These are phyloP conservation scores for Heliconius hortense DNA, from an alignment of 2,888 invertebrate species.

Conservation along the genomic window DNA sequence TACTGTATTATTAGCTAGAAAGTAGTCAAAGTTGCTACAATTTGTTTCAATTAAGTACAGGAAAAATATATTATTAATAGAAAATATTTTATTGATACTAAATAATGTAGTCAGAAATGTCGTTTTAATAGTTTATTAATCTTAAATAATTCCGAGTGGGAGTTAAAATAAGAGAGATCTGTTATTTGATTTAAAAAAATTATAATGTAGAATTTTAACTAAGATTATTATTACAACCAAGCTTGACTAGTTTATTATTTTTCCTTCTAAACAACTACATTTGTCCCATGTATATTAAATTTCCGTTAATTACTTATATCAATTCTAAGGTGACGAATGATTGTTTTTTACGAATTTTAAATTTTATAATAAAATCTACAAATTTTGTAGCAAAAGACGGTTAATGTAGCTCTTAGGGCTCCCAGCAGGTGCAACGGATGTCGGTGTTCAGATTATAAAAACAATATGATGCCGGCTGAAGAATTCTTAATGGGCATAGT, in stretches of 20 bases:
- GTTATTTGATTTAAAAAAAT: background rate
- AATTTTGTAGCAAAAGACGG: conserved; percentile 42
- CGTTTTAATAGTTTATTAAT: background rate
- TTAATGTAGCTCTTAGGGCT: conserved; percentile 54
- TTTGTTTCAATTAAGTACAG: conserved; percentile 19
- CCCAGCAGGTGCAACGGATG: conserved; percentile 51
- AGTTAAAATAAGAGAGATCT: background rate
- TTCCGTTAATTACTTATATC: background rate
- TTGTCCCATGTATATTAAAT: background rate
- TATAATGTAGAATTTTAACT: too few species aligned
- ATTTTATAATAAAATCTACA: background rate
- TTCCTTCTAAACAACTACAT: background rate
- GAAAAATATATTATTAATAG: background rate
- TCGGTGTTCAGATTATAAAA: conserved; percentile 67
- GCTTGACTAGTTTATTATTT: background rate
- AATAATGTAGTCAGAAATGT: background rate
- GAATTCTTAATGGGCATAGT: conserved; percentile 29
- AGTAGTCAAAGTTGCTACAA: conserved; percentile 15
- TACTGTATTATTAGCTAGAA: conserved; percentile 15
- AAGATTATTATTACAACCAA: too few species aligned
- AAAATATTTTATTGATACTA: conserved; percentile 8
- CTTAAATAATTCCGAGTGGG: background rate
- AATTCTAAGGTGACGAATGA: background rate
- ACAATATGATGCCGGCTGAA: conserved; percentile 62
- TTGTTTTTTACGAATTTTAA: background rate